A percentile compares a stretch with the other conserved stretches of the same genome.
These are phyloP conservation scores for Pherbina coryleti DNA, from an alignment of 2,888 invertebrate species.

Conservation along the genomic window DNA sequence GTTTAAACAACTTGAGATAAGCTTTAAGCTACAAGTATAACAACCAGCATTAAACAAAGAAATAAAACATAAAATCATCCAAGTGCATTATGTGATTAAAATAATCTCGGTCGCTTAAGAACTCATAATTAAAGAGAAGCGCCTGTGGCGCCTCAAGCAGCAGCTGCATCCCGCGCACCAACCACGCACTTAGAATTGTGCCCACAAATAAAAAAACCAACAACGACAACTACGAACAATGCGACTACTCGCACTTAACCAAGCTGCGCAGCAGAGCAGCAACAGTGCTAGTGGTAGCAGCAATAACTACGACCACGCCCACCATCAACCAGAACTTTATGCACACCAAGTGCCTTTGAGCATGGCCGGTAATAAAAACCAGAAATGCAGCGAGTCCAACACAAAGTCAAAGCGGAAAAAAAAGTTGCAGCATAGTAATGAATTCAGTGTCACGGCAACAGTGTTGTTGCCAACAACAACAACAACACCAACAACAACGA, in stretches of 20 bases:
- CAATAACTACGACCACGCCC: conserved; percentile 2
- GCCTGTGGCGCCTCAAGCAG: not conserved
- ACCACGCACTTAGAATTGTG: not conserved
- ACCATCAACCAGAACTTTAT: conserved; percentile 10
- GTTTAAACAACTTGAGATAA: too few species aligned
- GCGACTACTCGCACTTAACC: conserved; percentile 8
- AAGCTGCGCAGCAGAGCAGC: not conserved
- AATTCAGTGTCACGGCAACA: conserved; percentile 7
- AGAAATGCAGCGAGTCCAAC: not conserved
- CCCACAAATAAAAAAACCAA: not conserved
- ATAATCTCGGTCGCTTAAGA: not conserved
- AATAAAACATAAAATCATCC: not conserved
- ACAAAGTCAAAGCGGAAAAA: conserved; percentile 20
- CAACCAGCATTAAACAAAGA: not conserved
- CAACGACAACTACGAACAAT: not conserved
- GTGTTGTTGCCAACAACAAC: conserved; percentile 18
- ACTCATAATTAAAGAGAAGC: not conserved
- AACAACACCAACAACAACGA: too few species aligned
- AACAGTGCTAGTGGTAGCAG: conserved; percentile 16
- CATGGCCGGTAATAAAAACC: conserved; percentile 1
- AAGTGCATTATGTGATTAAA: conserved; percentile 4
- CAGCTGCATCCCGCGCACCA: not conserved
- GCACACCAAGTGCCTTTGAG: not conserved
- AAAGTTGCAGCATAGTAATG: conserved; percentile 27
- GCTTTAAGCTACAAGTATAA: too few species aligned